phyloP scores from a whole-genome alignment of 2,888 invertebrate species.

The Geotrupes spiniger region DNA sequence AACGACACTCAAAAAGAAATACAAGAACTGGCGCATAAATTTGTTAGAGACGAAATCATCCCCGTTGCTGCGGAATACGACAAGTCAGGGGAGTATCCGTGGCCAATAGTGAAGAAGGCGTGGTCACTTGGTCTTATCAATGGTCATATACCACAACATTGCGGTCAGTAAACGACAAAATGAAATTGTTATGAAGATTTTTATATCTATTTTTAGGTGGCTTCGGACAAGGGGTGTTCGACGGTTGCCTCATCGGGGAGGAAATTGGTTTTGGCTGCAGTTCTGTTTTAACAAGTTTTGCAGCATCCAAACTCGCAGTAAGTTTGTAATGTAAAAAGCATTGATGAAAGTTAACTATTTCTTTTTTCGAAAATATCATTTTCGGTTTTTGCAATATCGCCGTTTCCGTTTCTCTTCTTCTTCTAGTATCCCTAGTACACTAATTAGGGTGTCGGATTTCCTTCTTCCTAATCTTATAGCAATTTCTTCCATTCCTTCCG shows the following conservation, averaged over 20 bases:
- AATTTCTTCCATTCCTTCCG: no score
- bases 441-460: no score
- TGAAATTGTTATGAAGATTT: not conserved
- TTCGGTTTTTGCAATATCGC: no score
- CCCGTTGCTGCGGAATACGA: constrained; percentile 86
- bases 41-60: constrained; percentile 84
- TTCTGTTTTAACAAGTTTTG: constrained; percentile 83
- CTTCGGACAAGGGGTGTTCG: constrained; percentile 66
- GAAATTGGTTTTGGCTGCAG: constrained; percentile 89
- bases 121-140: constrained; percentile 84
- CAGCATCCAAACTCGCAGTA: constrained; percentile 78
- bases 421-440: no score
- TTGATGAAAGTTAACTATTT: no score
- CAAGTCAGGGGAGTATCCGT: constrained; percentile 86
- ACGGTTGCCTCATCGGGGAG: constrained; percentile 77
- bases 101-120: constrained; percentile 91
- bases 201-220: constrained; percentile 58
- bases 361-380: no score
- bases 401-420: no score
- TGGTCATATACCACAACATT: constrained; percentile 72
- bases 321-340: no score
- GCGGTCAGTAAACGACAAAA: constrained; percentile 54
- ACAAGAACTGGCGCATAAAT: constrained; percentile 78
- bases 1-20: constrained; percentile 72
- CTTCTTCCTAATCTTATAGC: no score